Conservation (phyloP, 1,140 invertebrate genomes). For the Papilio machaon region DNA sequence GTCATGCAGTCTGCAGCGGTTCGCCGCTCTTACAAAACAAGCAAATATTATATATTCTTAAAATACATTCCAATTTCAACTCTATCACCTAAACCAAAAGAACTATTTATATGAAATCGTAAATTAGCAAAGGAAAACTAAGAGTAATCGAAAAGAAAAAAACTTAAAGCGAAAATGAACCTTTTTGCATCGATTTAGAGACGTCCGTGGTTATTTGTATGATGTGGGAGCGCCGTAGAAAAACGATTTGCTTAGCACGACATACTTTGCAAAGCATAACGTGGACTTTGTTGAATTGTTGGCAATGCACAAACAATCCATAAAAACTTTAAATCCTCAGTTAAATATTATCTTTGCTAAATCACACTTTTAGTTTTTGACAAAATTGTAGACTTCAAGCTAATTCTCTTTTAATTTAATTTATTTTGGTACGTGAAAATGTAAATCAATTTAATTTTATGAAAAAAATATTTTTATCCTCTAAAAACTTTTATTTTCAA, state of each 20-base stretch:
- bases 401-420: not conserved
- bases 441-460: too few species aligned
- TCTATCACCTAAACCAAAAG: not conserved
- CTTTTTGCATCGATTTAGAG: conserved; percentile 26
- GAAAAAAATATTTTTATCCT: too few species aligned
- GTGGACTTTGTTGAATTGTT: conserved; percentile 11
- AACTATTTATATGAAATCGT: not conserved
- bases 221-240: not conserved
- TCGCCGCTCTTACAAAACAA: conserved; percentile 57
- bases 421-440: too few species aligned
- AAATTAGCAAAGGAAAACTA: conserved; percentile 1
- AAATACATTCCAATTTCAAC: conserved; percentile 15
- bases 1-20: conserved; percentile 72
- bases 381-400: not conserved
- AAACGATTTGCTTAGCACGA: conserved; percentile 11
- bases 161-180: not conserved
- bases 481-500: too few species aligned
- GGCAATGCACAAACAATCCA: not conserved
- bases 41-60: conserved; percentile 49
- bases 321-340: not conserved
- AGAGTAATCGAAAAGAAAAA: conserved; percentile 1
- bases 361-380: not conserved
- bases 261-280: not conserved
- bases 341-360: not conserved
- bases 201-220: not conserved